These are phyloP conservation scores for Lasioglossum pauxillum DNA, from an alignment of 2,888 invertebrate genomes.

Conservation along the genomic window DNA sequence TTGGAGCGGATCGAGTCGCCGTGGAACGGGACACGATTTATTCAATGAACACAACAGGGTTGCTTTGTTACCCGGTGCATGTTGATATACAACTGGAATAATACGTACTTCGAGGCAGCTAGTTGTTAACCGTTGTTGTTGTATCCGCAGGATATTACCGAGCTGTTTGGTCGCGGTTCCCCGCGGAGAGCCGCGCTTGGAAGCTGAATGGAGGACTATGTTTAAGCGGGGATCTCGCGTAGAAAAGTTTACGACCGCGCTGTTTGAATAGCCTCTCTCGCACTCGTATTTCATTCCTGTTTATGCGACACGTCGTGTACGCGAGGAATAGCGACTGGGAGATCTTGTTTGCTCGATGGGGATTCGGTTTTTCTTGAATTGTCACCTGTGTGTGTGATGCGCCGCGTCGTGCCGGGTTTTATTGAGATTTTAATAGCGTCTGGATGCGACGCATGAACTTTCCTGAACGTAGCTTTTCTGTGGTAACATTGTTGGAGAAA, in stretches of 20 bases:
- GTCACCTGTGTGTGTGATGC: background rate
- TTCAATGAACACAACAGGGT: background rate
- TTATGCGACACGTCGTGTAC: background rate
- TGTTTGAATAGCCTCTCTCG: background rate
- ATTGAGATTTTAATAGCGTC: background rate
- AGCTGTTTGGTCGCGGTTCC: background rate
- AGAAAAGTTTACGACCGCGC: background rate
- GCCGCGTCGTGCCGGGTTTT: background rate
- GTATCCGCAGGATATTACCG: background rate
- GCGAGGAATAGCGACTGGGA: background rate
- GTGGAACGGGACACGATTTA: conserved; percentile 6
- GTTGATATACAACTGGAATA: background rate
- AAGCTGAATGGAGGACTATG: conserved; percentile 1
- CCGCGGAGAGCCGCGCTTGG: background rate
- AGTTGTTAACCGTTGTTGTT: background rate
- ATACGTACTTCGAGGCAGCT: background rate
- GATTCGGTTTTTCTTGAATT: background rate
- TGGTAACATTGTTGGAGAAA: background rate
- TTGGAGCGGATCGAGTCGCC: conserved; percentile 15
- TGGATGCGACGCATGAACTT: too few relatives aligned
- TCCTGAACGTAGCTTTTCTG: too few relatives aligned
- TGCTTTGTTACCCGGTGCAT: background rate
- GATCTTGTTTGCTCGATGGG: background rate
- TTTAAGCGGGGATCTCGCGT: background rate
- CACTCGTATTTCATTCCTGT: background rate